Percentiles rank a stretch among this genome's conserved stretches.
These are phyloP conservation scores for Drosophila nigrodunni DNA, from an alignment of 1,140 invertebrate genomes.

Conservation along the genomic window DNA sequence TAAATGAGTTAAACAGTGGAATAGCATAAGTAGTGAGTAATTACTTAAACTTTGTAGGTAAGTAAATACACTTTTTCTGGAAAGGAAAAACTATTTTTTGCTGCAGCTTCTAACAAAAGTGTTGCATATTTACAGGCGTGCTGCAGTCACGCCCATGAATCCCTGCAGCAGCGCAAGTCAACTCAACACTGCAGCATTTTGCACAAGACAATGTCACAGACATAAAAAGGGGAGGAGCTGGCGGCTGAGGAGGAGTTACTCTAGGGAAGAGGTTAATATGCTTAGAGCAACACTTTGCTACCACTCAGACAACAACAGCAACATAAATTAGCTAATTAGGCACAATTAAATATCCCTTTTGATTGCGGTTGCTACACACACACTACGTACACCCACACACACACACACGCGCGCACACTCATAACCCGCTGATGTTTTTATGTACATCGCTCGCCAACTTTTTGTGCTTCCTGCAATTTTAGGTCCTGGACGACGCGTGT, in stretches of 20 bases:
- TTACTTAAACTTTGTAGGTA: too few species aligned
- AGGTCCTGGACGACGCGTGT: conserved; percentile 61
- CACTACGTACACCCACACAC: conserved; percentile 23
- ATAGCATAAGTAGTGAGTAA: too few species aligned
- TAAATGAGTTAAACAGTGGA: too few species aligned
- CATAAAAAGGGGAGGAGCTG: not conserved
- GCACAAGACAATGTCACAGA: conserved; percentile 42
- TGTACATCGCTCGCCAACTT: conserved; percentile 53
- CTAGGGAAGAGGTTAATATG: conserved; percentile 59
- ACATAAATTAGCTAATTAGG: conserved; percentile 82
- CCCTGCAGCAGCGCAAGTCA: conserved; percentile 1
- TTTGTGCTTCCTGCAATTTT: conserved; percentile 72
- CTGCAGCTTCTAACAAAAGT: conserved; percentile 14
- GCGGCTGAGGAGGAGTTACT: not conserved
- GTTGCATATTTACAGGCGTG: conserved; percentile 45
- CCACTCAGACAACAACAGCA: conserved; percentile 57
- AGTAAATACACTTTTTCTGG: too few species aligned
- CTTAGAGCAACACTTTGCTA: conserved; percentile 68
- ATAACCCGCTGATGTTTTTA: conserved; percentile 46
- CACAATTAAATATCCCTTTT: conserved; percentile 82
- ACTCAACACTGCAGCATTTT: conserved; percentile 25
- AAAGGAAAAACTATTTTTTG: too few species aligned
- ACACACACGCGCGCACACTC: conserved; percentile 26
- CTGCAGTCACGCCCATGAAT: not conserved
- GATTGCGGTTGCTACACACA: conserved; percentile 66